Evolutionary conservation across 1,140 invertebrate species (phyloP), one percentile per base, ranked within the genome.

Genomic region (Pseudomyrmex gracilis): DNA sequence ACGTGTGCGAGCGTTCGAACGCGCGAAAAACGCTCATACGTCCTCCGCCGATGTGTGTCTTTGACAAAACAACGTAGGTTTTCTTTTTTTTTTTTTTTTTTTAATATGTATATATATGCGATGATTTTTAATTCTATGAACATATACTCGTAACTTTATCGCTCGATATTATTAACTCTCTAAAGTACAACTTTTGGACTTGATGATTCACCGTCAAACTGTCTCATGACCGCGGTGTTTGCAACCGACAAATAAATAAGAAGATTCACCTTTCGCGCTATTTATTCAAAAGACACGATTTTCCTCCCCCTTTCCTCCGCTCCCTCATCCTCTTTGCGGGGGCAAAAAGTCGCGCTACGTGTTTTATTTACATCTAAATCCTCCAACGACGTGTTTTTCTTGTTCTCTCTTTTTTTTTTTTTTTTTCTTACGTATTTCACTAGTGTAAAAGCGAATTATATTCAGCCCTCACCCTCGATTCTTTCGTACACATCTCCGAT

Each of bases 331-430:
- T 83, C 73, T 84, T 66, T 73, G 83, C 87, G 73, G 55, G 73
- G 85, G 89, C 88, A 73, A 82, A 91, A 90, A 90, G 88, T 86
- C 84, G 88, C 74, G 83, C 85, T 82, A 64, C 34, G 7, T 7
- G 34, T 7, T 0, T 34, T 92, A 92, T 92, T 91, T 92, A 92
- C 91, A 92, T 71, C 77, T 83, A 66, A 85, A 71, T 74, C 84
- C 7, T 34, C 34, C 43, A 51, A 57, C 58, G 10, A 78, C 84
- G 71, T 77, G 13, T 88, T 61, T 61, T 74, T 73, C 47, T 74
- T 61, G 15, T 78, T 68, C 17, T 58, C 83, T 34, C 34, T 34
- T 34, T 17, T 58, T 86, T 73, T 51, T 34, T 34, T 17, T 58
- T 86, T 73, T 51, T 58, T 58, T 8, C 9, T 87, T 85, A 85